These are phyloP conservation scores for Volucella inflata DNA, from an alignment of 2,888 invertebrate species.

Conservation along the genomic window DNA sequence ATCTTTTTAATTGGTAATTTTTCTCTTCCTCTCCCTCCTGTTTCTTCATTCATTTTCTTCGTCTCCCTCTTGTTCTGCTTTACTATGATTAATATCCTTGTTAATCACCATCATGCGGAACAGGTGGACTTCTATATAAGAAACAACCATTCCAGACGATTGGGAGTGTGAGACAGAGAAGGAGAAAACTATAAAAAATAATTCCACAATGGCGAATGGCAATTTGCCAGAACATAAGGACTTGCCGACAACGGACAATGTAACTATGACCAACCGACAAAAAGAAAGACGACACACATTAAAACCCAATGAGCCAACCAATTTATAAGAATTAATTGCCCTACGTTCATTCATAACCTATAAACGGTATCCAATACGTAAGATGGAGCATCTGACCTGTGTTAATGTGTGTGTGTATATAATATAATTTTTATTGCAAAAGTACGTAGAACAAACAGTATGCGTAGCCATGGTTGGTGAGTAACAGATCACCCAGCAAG, in stretches of 20 bases:
- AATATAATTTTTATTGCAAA: slow-evolving; percentile 32
- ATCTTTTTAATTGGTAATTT: slow-evolving; percentile 75
- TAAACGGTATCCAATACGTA: slow-evolving; percentile 28
- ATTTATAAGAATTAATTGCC: slow-evolving; percentile 74
- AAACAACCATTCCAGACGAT: not conserved
- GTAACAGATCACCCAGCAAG: slow-evolving; percentile 55
- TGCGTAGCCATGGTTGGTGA: slow-evolving; percentile 21
- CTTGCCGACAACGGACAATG: slow-evolving; percentile 9
- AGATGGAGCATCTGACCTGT: not conserved
- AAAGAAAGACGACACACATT: slow-evolving; percentile 46
- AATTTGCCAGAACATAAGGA: slow-evolving; percentile 73
- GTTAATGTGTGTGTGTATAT: not conserved
- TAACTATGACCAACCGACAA: no score
- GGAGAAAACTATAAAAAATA: slow-evolving; percentile 67
- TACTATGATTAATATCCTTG: slow-evolving; percentile 74
- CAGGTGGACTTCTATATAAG: slow-evolving; percentile 54
- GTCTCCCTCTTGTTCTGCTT: slow-evolving; percentile 19
- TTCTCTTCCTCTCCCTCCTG: not conserved
- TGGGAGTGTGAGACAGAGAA: not conserved
- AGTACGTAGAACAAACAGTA: not conserved
- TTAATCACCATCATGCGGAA: slow-evolving; percentile 72
- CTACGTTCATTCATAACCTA: slow-evolving; percentile 72
- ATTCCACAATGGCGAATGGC: slow-evolving; percentile 56
- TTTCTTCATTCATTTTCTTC: not conserved
- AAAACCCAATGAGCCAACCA: slow-evolving; percentile 70